Conservation (phyloP, 2,113 vertebrate species). For the Buteo buteo region DNA sequence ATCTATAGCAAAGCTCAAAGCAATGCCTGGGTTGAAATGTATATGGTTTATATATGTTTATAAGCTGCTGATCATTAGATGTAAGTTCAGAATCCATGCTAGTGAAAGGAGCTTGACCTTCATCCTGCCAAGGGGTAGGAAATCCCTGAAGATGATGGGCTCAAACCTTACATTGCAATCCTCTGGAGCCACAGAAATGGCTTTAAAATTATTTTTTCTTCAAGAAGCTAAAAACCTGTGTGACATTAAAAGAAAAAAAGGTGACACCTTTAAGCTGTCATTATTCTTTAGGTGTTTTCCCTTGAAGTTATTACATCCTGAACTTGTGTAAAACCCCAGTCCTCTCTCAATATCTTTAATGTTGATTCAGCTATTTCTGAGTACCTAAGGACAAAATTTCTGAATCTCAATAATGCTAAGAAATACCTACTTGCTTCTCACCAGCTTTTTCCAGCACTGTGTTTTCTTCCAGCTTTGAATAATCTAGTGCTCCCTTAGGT, state of each 20-base stretch:
- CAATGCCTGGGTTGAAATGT: not conserved
- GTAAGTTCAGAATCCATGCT: not conserved
- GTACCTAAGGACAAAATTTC: not conserved
- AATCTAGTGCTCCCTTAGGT: not conserved
- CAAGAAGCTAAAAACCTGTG: not conserved
- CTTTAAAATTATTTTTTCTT: not conserved
- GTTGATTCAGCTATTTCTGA: not conserved
- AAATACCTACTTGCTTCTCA: not conserved
- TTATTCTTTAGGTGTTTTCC: not conserved
- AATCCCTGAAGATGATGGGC: not conserved
- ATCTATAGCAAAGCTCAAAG: not conserved
- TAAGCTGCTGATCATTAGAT: not conserved
- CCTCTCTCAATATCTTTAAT: not conserved
- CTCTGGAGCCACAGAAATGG: not conserved
- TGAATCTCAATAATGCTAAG: not conserved
- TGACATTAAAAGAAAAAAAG: not conserved
- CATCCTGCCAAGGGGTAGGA: not conserved
- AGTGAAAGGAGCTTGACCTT: not conserved
- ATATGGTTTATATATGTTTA: not conserved
- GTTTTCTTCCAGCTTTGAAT: not conserved
- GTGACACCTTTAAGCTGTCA: not conserved
- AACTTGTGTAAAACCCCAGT: not conserved
- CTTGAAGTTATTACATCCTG: not conserved
- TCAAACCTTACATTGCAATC: not conserved
- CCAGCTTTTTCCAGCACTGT: not conserved